Conservation (phyloP, 2,113 vertebrate species). For the Anoplopoma fimbria region DNA sequence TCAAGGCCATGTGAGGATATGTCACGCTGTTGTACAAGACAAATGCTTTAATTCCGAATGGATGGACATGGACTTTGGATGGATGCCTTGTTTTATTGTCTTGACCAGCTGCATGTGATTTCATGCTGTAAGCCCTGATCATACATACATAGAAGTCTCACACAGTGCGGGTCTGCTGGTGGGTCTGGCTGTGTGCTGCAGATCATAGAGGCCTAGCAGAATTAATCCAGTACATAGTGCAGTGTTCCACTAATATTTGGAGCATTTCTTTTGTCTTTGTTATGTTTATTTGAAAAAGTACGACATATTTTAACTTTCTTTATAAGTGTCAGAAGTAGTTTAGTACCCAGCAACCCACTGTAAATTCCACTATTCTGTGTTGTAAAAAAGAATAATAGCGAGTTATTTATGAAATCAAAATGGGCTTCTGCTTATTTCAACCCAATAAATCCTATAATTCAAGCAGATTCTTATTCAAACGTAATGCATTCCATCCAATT, state of each 20-base stretch:
- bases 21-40: conserved; percentile 20
- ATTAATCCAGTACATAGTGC: conserved; percentile 30
- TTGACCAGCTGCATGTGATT: conserved; percentile 48
- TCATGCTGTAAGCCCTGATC: conserved; percentile 37
- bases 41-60: conserved; percentile 43
- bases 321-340: background rate
- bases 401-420: conserved; percentile 2
- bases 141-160: background rate
- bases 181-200: conserved; percentile 17
- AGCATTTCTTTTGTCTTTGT: conserved; percentile 14
- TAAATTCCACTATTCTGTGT: background rate
- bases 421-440: background rate
- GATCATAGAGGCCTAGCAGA: conserved; percentile 19
- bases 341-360: background rate
- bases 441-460: background rate
- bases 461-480: background rate
- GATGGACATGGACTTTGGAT: conserved; percentile 47
- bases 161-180: background rate
- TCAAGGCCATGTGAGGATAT: conserved; percentile 24
- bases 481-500: background rate
- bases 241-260: conserved; percentile 19
- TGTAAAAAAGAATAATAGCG: background rate
- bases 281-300: background rate
- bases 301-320: background rate
- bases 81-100: conserved; percentile 23